Percentiles rank a stretch among this genome's conserved stretches.
These are phyloP conservation scores for Trachymyrmex septentrionalis DNA, from an alignment of 1,140 invertebrate genomes.

Conservation along the genomic window DNA sequence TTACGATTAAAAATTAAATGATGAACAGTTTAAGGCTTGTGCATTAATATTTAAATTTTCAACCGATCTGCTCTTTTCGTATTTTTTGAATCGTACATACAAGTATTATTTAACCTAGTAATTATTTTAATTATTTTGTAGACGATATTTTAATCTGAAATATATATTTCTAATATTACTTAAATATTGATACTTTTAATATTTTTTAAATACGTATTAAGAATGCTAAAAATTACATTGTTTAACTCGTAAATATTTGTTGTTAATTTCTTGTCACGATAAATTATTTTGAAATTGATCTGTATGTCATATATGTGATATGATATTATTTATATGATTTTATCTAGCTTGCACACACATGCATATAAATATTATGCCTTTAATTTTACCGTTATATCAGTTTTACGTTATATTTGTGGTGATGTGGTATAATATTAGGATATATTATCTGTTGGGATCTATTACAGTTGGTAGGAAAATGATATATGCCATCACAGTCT, in stretches of 20 bases:
- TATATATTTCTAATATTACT: constrained; percentile 21
- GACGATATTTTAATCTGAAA: not conserved
- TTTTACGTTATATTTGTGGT: constrained; percentile 30
- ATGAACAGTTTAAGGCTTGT: constrained; percentile 2
- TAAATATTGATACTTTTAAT: not conserved
- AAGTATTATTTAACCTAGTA: constrained; percentile 15
- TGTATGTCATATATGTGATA: not conserved
- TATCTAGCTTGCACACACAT: not conserved
- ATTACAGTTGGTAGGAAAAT: constrained; percentile 88
- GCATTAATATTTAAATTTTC: constrained; percentile 9
- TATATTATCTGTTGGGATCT: constrained; percentile 87
- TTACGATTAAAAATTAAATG: constrained; percentile 10
- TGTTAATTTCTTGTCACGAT: constrained; percentile 17
- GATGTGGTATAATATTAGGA: constrained; percentile 83
- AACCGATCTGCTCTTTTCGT: not conserved
- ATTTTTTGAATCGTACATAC: not conserved
- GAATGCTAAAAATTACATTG: not conserved
- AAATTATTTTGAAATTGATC: not conserved
- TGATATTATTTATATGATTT: constrained; percentile 32
- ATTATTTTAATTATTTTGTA: not conserved
- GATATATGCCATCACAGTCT: constrained; percentile 87
- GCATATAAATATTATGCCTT: not conserved
- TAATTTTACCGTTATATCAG: constrained; percentile 38
- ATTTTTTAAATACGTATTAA: not conserved
- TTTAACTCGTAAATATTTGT: constrained; percentile 20